Evolutionary conservation across 2,113 vertebrate species (phyloP).

Genomic region (Mixornis gularis): DNA sequence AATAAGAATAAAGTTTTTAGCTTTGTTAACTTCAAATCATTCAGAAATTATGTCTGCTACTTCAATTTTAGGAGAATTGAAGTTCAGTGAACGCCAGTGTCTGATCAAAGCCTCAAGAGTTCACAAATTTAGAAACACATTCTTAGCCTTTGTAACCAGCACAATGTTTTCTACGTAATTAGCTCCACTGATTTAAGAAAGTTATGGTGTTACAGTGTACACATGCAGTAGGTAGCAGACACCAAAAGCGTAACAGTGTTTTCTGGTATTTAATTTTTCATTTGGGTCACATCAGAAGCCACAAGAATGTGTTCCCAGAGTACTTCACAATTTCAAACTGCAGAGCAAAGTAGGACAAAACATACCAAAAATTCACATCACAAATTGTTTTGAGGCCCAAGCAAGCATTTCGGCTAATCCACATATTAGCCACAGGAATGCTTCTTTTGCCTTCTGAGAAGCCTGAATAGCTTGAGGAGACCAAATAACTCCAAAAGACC

Average conservation of each 20-base stretch:
- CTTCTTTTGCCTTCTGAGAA: not conserved
- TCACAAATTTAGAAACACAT: not conserved
- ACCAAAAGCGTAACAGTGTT: not conserved
- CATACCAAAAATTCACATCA: not conserved
- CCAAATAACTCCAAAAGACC: not conserved
- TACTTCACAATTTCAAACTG: not conserved
- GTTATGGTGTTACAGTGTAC: not conserved
- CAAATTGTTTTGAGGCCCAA: not conserved
- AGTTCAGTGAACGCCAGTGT: not conserved
- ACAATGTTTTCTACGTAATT: not conserved
- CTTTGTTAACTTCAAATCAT: not conserved
- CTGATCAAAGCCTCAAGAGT: not conserved
- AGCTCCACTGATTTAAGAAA: not conserved
- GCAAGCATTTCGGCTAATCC: not conserved
- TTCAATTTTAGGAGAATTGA: not conserved
- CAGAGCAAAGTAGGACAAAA: not conserved
- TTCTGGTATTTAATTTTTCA: not conserved
- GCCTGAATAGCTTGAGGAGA: not conserved
- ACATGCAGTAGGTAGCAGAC: not conserved
- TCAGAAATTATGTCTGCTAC: not conserved
- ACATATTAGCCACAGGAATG: not conserved
- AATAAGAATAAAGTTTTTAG: not conserved
- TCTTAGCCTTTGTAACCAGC: not conserved
- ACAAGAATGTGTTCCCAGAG: not conserved
- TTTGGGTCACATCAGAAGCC: not conserved